Base-by-base conservation (phyloP, 2,888 invertebrate species). In the Graphium colonna region DNA sequence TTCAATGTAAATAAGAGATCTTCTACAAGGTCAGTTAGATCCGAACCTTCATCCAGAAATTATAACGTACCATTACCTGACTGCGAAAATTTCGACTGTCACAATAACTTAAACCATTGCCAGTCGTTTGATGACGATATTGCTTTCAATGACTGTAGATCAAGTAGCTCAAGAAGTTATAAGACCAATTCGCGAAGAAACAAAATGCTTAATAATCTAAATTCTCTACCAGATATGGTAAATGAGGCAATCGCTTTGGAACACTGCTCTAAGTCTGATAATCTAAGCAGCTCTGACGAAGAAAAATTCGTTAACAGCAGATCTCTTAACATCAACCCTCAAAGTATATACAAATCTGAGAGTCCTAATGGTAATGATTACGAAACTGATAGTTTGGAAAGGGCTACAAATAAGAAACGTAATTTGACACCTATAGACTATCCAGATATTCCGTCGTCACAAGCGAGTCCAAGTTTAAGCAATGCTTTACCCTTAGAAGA, bases 401-500 rank as follows among this genome's bases (percentile, higher is more conserved):
- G 94, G 59, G 87, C 90, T 55, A 80, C 86, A 13, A 79, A 80
- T 48, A 86, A 85, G 68, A 91, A 91, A 60, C 91, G 91, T 21
- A 78, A 83, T 57, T 85, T 87, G 18, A 92, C 93, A 3, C 92
- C 93, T 0, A 90, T 91, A 1, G 93, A 93, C 52, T 92, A 91
- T 67, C 90, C 91, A 0, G 94, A 94, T 62, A 77, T 92, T 3
- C 91, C 93, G 0, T 92, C 92, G 13, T 92, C 92, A 4, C 95
- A 95, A 65, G 92, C 95, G 0, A 94, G 94, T 67, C 95, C 95
- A 1, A 93, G 93, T 59, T 75, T 95, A 53, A 95, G 94, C 60
- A 91, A 92, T 1, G 94, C 95, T 0, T 75, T 95, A 51, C 95
- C 95, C 0, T 85, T 95, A 72, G 95, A 95, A 69, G 95, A 95